Conservation (phyloP, 2,797 vertebrate genomes). For the Ciconia nigra region DNA sequence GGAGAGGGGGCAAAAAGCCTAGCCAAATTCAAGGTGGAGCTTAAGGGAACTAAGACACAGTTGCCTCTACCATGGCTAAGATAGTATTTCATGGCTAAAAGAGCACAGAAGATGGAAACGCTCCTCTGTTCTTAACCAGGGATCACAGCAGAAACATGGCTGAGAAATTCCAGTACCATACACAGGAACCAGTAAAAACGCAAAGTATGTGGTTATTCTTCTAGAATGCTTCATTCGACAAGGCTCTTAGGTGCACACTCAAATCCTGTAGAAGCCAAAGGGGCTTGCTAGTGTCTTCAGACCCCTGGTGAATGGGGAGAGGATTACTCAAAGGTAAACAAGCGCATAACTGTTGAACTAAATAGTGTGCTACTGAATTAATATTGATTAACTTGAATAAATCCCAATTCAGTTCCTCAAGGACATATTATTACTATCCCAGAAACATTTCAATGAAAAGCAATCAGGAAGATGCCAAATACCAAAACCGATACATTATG, state of each 20-base stretch:
- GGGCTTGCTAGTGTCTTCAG: background rate
- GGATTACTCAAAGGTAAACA: background rate
- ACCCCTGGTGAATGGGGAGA: background rate
- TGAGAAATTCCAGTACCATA: background rate
- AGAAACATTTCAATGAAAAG: background rate
- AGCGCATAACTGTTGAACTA: background rate
- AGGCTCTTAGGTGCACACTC: background rate
- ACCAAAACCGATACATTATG: background rate
- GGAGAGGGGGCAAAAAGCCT: background rate
- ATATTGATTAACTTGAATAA: background rate
- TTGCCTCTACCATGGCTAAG: background rate
- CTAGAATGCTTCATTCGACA: background rate
- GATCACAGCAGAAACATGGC: background rate
- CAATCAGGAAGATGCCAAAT: background rate
- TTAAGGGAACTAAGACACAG: background rate
- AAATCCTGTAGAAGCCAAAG: background rate
- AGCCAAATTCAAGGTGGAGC: background rate
- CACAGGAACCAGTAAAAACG: background rate
- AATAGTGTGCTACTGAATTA: background rate
- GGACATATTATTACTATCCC: background rate
- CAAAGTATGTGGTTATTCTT: background rate
- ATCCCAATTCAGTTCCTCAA: background rate
- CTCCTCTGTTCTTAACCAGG: fast-evolving
- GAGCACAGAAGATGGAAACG: background rate
- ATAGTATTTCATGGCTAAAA: background rate